A percentile compares a stretch with the other conserved stretches of the same genome.
These are phyloP conservation scores for Peromyscus maniculatus DNA, from an alignment of 2,113 vertebrate species.

Conservation along the genomic window DNA sequence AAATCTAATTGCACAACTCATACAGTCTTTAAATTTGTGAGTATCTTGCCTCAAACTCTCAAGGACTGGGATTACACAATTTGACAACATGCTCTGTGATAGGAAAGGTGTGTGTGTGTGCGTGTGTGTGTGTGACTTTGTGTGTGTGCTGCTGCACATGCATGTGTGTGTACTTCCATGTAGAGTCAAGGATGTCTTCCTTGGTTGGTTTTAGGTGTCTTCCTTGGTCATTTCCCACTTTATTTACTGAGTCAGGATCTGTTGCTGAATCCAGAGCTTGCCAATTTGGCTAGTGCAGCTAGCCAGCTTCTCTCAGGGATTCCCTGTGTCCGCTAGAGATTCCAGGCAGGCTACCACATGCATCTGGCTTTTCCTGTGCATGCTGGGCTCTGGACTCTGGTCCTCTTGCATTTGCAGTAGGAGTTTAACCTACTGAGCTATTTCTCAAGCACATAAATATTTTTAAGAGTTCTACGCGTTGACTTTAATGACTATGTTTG, in stretches of 20 bases:
- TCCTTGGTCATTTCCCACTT: neutral
- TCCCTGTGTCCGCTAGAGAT: neutral
- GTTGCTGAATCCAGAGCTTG: too few species aligned
- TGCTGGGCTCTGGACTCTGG: neutral
- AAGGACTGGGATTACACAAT: neutral
- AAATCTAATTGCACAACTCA: neutral
- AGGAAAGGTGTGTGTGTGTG: neutral
- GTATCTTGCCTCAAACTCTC: neutral
- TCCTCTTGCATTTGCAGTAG: neutral
- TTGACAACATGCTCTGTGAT: neutral
- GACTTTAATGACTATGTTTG: neutral
- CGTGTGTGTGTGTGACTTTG: neutral
- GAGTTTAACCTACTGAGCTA: neutral
- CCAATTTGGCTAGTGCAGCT: neutral
- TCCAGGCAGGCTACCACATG: neutral
- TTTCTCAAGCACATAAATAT: slow-evolving; percentile 8
- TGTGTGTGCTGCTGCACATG: neutral
- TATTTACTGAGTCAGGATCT: neutral
- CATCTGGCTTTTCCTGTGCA: neutral
- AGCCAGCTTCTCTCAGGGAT: neutral
- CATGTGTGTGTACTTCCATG: neutral
- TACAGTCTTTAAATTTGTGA: neutral
- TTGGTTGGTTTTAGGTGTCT: neutral
- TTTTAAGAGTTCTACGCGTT: neutral
- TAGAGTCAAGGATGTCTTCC: neutral